Base-by-base conservation (phyloP, 2,888 invertebrate species). In the Listrodromus nycthemerus region DNA sequence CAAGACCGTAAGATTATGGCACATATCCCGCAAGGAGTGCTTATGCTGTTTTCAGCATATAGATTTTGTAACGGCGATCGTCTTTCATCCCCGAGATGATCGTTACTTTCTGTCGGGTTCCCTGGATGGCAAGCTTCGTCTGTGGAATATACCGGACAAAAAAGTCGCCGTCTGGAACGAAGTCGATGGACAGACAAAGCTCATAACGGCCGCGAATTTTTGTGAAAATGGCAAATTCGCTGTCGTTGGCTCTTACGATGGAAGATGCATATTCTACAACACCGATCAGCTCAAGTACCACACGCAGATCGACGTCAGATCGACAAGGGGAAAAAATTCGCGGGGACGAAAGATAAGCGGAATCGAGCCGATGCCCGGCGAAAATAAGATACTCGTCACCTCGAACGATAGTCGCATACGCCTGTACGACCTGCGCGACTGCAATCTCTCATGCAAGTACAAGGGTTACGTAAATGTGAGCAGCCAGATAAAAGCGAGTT, bases 91-190 rank as follows among this genome's bases (percentile, higher is more conserved):
- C 0, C 95, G 97, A 77, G 97, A 97, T 90, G 97, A 97, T 92
- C 94, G 97, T 33, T 96, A 99, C 93, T 99, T 99, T 94, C 94
- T 99, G 48, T 99, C 99, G 82, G 99, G 99, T 19, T 99, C 99
- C 24, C 94, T 99, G 66, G 99, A 99, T 93, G 99, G 99, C 1
- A 99, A 99, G 94, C 94, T 99, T 70, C 95, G 99, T n/a, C 94
- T 99, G 7, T 99, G 99, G 99, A 99, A 99, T 94, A 99, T 99
- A 91, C 99, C 99, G 0, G 99, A 99, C 92, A 99, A 99, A 93
- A 99, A 99, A 94, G 99, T 99, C 7, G 98, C 98, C 0, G 96
- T 99, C 7, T 99, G 99, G 99, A 99, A 98, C 93, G 99, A 99
- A 94, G 97, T 98, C 0, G 97, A 98, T 93, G 98, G 98, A n/a